Base-by-base conservation (phyloP, 2,888 invertebrate species). In the Parapristionchus giblindavisi region DNA sequence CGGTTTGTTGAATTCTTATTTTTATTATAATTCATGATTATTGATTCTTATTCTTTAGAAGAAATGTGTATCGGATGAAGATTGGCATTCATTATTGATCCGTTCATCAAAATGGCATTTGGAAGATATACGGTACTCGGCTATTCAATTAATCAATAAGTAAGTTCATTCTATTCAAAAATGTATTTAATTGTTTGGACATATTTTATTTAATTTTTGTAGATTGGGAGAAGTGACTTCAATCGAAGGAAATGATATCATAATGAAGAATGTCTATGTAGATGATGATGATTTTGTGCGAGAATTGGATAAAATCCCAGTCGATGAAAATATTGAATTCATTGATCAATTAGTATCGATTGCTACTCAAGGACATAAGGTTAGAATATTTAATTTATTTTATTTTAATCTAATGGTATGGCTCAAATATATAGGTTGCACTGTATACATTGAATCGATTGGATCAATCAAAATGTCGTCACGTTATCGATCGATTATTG, bases 201-300 rank as follows among this genome's bases (percentile, higher is more conserved):
- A n/a, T n/a, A n/a, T n/a, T n/a, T n/a, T n/a, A n/a, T n/a, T n/a
- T n/a, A n/a, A n/a, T n/a, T 27, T 11, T 65, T 51, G 17, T 40
- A 56, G 56, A 71, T 54, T 48, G 2, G 14, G 24, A 6, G 29
- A 2, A 4, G 27, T 54, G 8, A 21, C 56, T 3, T 21, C n/a
- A 4, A 29, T 40, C 0, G 54, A 71, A 17, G 32, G 32, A 40
- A 17, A 14, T 1, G n/a, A n/a, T n/a, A n/a, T n/a, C n/a, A n/a
- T n/a, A n/a, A n/a, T 52, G 34, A 48, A 52, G 1, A 68, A 68
- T 68, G 34, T 68, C 2, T 34, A 34, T 29, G 68, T 68, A 8
- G 68, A 68, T 27, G 68, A 68, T 2, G 52, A 68, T 24, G 52
- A 68, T 68, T 52, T 68, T 27, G 36, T 68, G 52, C 34, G 43